Evolutionary conservation across 2,888 invertebrate species (phyloP).

Genomic region (Megaustenia siamemsis): DNA sequence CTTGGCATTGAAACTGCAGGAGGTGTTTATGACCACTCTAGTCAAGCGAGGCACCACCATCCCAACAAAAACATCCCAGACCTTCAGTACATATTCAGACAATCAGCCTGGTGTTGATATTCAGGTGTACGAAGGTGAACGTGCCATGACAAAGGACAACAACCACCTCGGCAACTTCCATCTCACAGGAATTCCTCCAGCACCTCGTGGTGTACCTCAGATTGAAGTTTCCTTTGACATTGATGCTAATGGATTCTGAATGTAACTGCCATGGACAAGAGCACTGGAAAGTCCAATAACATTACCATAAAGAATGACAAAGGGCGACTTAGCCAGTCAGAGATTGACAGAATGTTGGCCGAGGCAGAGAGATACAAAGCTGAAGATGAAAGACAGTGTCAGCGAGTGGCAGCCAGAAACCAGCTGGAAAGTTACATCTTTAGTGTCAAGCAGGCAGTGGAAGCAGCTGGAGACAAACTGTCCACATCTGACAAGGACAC

Average conservation of each 20-base stretch:
- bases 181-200: conserved; percentile 14
- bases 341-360: conserved; percentile 26
- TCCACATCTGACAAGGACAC: conserved; percentile 85
- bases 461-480: conserved; percentile 84
- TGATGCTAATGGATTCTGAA: conserved; percentile 21
- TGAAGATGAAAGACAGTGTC: conserved; percentile 75
- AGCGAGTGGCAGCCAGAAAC: conserved; percentile 72
- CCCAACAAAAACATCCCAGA: conserved; percentile 71
- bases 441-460: conserved; percentile 47
- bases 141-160: conserved; percentile 97
- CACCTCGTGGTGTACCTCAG: conserved; percentile 21
- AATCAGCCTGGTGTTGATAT: conserved; percentile 85
- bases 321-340: conserved; percentile 20
- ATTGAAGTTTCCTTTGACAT: conserved; percentile 23
- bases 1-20: conserved; percentile 25
- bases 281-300: conserved; percentile 15
- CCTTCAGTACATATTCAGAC: conserved; percentile 93
- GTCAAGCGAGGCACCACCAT: conserved; percentile 75
- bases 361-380: conserved; percentile 74
- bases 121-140: conserved; percentile 35
- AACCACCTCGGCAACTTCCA: conserved; percentile 81
- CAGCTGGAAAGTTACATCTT: conserved; percentile 72
- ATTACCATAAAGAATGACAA: conserved; percentile 22
- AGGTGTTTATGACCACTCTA: conserved; percentile 66
- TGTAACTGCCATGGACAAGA: conserved; percentile 20